Base-by-base conservation (phyloP, 2,888 invertebrate genomes). In the Mycalesis mineus region DNA sequence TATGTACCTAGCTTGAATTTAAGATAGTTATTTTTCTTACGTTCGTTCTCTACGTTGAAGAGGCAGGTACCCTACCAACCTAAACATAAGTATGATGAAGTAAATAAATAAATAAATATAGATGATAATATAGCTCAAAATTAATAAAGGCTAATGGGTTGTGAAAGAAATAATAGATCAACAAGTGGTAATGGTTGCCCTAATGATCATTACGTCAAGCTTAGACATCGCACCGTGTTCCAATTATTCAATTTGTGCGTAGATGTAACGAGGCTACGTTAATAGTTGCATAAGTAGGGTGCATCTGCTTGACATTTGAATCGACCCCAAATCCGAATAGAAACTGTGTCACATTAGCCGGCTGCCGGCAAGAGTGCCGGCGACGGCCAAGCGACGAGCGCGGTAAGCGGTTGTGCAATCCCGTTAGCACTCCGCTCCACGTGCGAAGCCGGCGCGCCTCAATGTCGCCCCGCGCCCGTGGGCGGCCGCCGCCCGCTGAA, bases 251-350 rank as follows among this genome's bases (percentile, higher is more conserved):
- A 72, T 68, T 71, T 69, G 72, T 72, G 73, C 75, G 74, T 75
- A 73, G 76, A 73, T 73, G 69, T 66, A 67, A 71, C 63, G 64
- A 64, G 74, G 73, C 74, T 78, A 77, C 75, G 75, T 75, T 78
- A 78, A 74, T 73, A 79, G 74, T 88, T 88, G 86, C 88, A 88
- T 88, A 88, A 89, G 82, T 84, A 76, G 77, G 77, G 76, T 88
- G 86, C 88, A 88, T 89, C 88, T 88, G 85, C 80, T 86, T 88
- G 88, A 88, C 88, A 89, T 89, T 89, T 89, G 84, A 82, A 87
- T 89, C 84, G 88, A 85, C 88, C 88, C 88, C 87, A 88, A 88
- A 88, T 89, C 84, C 81, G 86, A 89, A 89, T 88, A 88, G 88
- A 89, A 89, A 87, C 88, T 88, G 84, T 88, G 88, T 88, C 88